These are phyloP conservation scores for Cheilosia pagana DNA, from an alignment of 2,888 invertebrate genomes.

Conservation along the genomic window DNA sequence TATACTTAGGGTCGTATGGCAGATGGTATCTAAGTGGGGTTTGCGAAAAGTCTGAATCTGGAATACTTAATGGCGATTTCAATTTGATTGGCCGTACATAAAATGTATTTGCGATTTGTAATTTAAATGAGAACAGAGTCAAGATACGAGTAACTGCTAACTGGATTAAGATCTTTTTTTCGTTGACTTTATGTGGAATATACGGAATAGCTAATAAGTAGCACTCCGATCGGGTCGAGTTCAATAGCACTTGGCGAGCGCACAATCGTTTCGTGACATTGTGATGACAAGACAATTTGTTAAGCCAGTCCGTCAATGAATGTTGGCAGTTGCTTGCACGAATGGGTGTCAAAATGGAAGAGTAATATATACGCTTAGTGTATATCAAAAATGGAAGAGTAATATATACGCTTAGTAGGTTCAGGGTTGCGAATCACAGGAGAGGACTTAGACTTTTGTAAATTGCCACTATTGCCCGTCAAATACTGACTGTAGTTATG, in stretches of 20 bases:
- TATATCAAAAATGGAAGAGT: too few relatives aligned
- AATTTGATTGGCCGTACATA: constrained; percentile 19
- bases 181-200: constrained; percentile 1
- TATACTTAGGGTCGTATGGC: too few relatives aligned
- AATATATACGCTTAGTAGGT: too few relatives aligned
- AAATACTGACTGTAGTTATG: too few relatives aligned
- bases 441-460: too few relatives aligned
- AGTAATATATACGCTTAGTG: too few relatives aligned
- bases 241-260: constrained; percentile 33
- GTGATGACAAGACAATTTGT: constrained; percentile 11
- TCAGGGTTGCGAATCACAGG: too few relatives aligned
- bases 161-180: constrained; percentile 39
- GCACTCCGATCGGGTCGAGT: constrained; percentile 3
- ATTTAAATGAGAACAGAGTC: constrained; percentile 41
- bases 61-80: constrained; percentile 28
- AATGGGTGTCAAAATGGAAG: too few relatives aligned
- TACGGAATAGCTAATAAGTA: constrained; percentile 18
- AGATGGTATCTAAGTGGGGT: constrained; percentile 16
- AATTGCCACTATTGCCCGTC: too few relatives aligned
- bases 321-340: too few relatives aligned
- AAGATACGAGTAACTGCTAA: constrained; percentile 30
- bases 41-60: constrained; percentile 13
- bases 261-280: constrained; percentile 15
- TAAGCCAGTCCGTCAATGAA: constrained; percentile 18
- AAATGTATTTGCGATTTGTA: constrained; percentile 30